Evolutionary conservation across 1,140 invertebrate genomes (phyloP), one percentile per base, ranked within the genome.

Genomic region (Calycopis cecrops): DNA sequence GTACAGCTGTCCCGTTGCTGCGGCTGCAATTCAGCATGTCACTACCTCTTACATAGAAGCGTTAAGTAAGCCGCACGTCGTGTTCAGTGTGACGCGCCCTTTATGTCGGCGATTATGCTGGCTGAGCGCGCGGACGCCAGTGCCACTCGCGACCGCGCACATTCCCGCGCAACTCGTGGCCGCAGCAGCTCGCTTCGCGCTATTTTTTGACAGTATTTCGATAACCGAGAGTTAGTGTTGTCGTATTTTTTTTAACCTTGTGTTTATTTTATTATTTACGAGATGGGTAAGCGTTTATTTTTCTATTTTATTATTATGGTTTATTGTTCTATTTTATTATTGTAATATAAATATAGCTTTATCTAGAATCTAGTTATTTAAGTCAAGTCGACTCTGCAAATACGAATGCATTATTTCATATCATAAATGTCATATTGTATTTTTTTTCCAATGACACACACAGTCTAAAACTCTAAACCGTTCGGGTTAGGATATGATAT

Each of bases 121-220:
- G 21, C 21, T 28, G 21, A 3, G 21, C 21, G 21, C 2, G 21
- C 21, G 21, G 21, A 28, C 21, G 21, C 21, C 21, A 28, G 21
- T 28, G 21, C 21, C 21, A 28, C 21, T 28, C 21, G 21, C 17
- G 40, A n/a, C n/a, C 14, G 40, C 40, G 14, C 40, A 16, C 63
- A 65, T 55, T 62, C 35, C 44, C 37, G 52, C 55, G 40, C 55
- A 33, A 38, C n/a, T 10, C 37, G 57, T 33, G 33, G 51, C 34
- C 47, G 17, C 16, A 57, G 11, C 35, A 57, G n/a, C 21, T 60
- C 63, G 63, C 55, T 61, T 62, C 60, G 52, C 60, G 57, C 48
- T 55, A 57, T n/a, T 57, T 60, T 58, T 59, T 50, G 50, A 40
- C 33, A 38, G 8, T 21, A 40, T 50, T 57, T 53, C 57, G 60